Evolutionary conservation across 1,140 invertebrate genomes (phyloP), one percentile per base, ranked within the genome.

Genomic region (Zaprionus davidi): DNA sequence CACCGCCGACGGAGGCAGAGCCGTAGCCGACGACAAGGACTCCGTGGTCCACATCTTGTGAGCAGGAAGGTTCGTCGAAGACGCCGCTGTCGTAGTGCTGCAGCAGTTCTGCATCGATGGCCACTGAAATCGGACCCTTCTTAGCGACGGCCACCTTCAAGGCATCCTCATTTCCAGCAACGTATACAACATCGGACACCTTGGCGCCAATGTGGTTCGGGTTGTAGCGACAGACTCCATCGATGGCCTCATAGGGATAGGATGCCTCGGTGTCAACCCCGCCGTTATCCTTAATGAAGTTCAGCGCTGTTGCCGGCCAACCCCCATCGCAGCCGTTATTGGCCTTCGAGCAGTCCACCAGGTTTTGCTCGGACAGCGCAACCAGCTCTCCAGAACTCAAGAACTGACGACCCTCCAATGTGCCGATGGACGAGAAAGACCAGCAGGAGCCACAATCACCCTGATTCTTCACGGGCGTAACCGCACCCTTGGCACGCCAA

Each of bases 401-500:
- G 75, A 94, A 95, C 66, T 95, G 93, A 85, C 97, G 96, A 26
- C 96, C 96, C 93, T 97, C 96, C 46, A 97, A 92, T 2, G 97
- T 94, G n/a, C 96, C 99, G 81, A 98, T 99, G 6, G 96, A 93
- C 76, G 96, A 97, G 93, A 99, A 99, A 71, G 97, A 95, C 97
- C 97, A 99, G 93, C 97, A 98, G 3, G 97, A 97, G 59, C 98
- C 97, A 93, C 98, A 99, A 82, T 0, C 6, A 2, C 64, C 96
- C 94, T 99, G 98, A 94, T 99, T 96, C 93, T 99, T 99, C 36
- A 99, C 95, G 2, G 94, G 94, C 31, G 98, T 99, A n/a, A 99
- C 98, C 74, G 96, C 96, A 41, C 97, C 97, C 62, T 96, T 93
- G 13, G 38, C 36, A 31, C 66, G 51, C 63, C 66, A 75, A 57